Evolutionary conservation across 2,113 vertebrate genomes (phyloP).

Genomic region (Mesembrinibis cayennensis): DNA sequence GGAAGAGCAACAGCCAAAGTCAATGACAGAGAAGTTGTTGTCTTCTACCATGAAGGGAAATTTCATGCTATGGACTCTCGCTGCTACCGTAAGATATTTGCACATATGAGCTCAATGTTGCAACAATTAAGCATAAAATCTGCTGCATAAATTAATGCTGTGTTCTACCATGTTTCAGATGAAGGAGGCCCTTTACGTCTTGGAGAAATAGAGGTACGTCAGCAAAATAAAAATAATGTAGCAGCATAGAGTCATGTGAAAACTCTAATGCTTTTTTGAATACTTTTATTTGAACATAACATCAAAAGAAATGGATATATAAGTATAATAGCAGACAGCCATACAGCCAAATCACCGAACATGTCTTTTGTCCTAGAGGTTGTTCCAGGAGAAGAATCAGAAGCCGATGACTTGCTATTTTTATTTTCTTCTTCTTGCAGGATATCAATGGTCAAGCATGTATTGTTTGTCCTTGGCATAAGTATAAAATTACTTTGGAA

Average conservation of each 20-base stretch:
- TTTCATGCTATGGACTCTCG: conserved; percentile 89
- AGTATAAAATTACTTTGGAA: conserved; percentile 87
- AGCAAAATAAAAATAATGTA: not conserved
- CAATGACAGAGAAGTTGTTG: conserved; percentile 81
- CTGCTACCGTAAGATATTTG: conserved; percentile 89
- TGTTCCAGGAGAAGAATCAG: not conserved
- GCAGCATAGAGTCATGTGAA: not conserved
- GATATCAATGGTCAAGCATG: conserved; percentile 85
- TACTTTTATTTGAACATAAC: not conserved
- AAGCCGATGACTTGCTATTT: not conserved
- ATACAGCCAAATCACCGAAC: not conserved
- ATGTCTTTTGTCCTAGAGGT: not conserved
- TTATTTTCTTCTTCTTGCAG: conserved; percentile 61
- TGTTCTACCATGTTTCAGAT: conserved; percentile 77
- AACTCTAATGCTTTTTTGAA: not conserved
- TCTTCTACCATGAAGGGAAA: conserved; percentile 81
- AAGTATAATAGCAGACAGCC: not conserved
- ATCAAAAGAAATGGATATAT: accelerated
- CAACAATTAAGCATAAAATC: not conserved
- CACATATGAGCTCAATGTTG: not conserved
- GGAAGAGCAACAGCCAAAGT: conserved; percentile 76
- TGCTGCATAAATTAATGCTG: not conserved
- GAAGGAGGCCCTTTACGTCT: conserved; percentile 81
- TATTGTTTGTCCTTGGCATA: conserved; percentile 93
- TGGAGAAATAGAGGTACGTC: conserved; percentile 92